These are phyloP conservation scores for Cosmia trapezina DNA, from an alignment of 2,888 invertebrate species.

Conservation along the genomic window DNA sequence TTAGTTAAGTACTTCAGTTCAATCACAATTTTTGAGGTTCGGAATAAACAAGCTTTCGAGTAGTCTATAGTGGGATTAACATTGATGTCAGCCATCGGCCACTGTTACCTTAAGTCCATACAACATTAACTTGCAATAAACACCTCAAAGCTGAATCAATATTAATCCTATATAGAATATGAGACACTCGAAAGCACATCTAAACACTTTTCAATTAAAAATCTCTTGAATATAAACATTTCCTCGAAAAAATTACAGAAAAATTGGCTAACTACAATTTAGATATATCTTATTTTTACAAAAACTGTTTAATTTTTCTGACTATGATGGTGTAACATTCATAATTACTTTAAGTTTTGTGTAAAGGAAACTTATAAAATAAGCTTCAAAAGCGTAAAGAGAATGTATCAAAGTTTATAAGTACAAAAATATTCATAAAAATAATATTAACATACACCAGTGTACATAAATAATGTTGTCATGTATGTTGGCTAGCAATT, in stretches of 20 bases:
- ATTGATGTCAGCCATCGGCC: conserved; percentile 19
- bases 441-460: conserved; percentile 69
- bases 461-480: conserved; percentile 65
- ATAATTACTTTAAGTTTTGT: conserved; percentile 43
- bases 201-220: conserved; percentile 55
- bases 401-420: conserved; percentile 66
- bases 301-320: conserved; percentile 40
- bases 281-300: conserved; percentile 62
- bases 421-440: conserved; percentile 66
- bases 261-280: conserved; percentile 87
- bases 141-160: conserved; percentile 36
- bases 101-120: conserved; percentile 4
- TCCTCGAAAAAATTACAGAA: conserved; percentile 77
- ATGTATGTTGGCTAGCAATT: conserved; percentile 61
- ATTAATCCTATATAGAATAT: conserved; percentile 52
- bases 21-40: conserved; percentile 77
- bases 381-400: conserved; percentile 65
- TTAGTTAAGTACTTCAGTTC: conserved; percentile 83
- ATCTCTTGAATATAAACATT: conserved; percentile 74
- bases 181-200: conserved; percentile 57
- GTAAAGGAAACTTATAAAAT: conserved; percentile 59
- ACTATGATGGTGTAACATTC: conserved; percentile 37
- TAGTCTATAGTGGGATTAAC: conserved; percentile 61
- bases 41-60: conserved; percentile 63
- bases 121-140: conserved; percentile 13